Evolutionary conservation across 2,797 vertebrate species (phyloP).

Genomic region (Basileuterus tristriatus): DNA sequence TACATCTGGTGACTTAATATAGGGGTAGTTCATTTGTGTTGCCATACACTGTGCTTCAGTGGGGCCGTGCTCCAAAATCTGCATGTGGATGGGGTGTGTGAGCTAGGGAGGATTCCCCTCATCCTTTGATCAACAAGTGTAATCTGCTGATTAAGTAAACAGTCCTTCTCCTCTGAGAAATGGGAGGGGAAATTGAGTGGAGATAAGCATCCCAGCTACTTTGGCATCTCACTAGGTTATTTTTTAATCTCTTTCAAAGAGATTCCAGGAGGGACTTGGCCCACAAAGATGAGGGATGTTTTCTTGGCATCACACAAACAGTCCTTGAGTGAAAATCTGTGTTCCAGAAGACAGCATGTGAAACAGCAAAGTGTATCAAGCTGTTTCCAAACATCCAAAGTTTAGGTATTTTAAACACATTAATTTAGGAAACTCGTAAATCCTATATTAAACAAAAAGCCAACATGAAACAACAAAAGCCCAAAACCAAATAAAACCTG

Average conservation of each 20-base stretch:
- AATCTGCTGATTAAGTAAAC: slow-evolving; percentile 52
- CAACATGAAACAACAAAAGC: not conserved
- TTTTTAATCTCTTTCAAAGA: not conserved
- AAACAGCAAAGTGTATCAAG: not conserved
- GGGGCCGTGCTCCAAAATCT: not conserved
- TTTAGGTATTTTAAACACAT: not conserved
- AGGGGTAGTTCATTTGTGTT: slow-evolving; percentile 44
- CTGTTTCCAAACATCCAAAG: not conserved
- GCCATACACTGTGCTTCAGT: not conserved
- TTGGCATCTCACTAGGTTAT: not conserved
- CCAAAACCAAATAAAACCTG: not conserved
- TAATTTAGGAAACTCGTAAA: not conserved
- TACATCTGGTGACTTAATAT: slow-evolving; percentile 67
- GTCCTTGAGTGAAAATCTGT: not conserved
- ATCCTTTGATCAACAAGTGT: slow-evolving; percentile 1
- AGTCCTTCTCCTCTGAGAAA: not conserved
- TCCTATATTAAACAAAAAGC: not conserved
- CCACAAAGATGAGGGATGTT: not conserved
- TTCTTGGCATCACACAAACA: not conserved
- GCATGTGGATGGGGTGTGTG: not conserved
- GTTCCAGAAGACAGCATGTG: not conserved
- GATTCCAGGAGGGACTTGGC: not conserved
- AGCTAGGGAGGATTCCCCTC: not conserved
- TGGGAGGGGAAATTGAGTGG: not conserved
- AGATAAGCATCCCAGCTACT: not conserved